These are phyloP conservation scores for Ophion costatus DNA, from an alignment of 2,888 invertebrate species.

Conservation along the genomic window DNA sequence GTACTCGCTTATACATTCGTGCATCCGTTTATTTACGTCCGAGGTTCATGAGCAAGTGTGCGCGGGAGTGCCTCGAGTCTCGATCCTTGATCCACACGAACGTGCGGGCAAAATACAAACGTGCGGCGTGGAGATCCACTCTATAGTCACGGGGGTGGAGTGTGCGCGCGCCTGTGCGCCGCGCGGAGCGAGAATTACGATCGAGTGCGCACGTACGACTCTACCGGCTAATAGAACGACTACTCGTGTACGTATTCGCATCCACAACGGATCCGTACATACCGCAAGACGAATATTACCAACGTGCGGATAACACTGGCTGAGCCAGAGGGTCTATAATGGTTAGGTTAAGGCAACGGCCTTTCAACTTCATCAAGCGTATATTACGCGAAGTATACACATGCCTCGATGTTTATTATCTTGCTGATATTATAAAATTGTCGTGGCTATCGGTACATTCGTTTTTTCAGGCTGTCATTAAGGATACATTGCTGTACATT, in stretches of 20 bases:
- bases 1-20: constrained; percentile 19
- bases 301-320: constrained; percentile 1
- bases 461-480: too few relatives aligned
- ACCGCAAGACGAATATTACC: constrained; percentile 3
- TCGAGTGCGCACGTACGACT: constrained; percentile 58
- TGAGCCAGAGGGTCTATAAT: constrained; percentile 19
- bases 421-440: too few relatives aligned
- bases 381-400: background rate
- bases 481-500: too few relatives aligned
- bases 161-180: constrained; percentile 29
- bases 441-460: too few relatives aligned
- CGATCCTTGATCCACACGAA: constrained; percentile 52
- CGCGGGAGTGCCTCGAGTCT: constrained; percentile 31
- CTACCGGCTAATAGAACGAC: constrained; percentile 44
- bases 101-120: constrained; percentile 13
- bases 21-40: constrained; percentile 63
- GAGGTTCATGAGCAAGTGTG: constrained; percentile 48
- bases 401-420: too few relatives aligned
- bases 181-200: constrained; percentile 32
- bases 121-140: background rate
- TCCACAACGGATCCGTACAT: background rate
- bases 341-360: constrained; percentile 33
- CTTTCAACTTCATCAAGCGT: background rate
- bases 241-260: constrained; percentile 29
- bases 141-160: constrained; percentile 16